These are phyloP conservation scores for Baccha elongata DNA, from an alignment of 2,888 invertebrate species.

Conservation along the genomic window DNA sequence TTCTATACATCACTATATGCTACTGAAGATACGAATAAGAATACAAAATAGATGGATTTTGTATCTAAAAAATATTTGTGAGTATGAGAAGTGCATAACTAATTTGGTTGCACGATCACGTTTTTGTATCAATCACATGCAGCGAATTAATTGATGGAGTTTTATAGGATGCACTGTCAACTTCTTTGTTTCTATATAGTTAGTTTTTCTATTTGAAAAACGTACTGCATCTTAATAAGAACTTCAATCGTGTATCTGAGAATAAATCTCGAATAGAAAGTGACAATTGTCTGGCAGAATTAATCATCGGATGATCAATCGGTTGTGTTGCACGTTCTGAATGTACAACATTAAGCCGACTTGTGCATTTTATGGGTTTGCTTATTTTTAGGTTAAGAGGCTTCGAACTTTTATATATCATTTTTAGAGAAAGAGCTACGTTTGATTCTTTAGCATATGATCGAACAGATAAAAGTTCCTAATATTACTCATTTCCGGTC, in stretches of 20 bases:
- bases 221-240: neutral
- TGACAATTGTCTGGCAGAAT: neutral
- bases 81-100: conserved; percentile 8
- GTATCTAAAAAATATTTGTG: conserved; percentile 4
- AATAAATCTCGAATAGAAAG: conserved; percentile 3
- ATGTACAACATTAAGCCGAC: neutral
- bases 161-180: conserved; percentile 10
- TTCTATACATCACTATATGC: conserved; percentile 2
- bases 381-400: neutral
- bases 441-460: neutral
- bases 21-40: neutral
- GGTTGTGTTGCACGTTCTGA: neutral
- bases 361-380: neutral
- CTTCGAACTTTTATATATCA: neutral
- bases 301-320: conserved; percentile 4
- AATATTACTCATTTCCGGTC: neutral
- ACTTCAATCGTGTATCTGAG: neutral
- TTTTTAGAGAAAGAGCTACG: neutral
- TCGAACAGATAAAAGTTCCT: neutral
- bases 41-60: conserved; percentile 23
- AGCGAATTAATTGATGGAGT: conserved; percentile 25
- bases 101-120: conserved; percentile 35
- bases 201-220: neutral
- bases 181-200: conserved; percentile 10
- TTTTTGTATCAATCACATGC: conserved; percentile 36